Conservation (phyloP, 1,140 invertebrate genomes). For the Drosophila willistoni region DNA sequence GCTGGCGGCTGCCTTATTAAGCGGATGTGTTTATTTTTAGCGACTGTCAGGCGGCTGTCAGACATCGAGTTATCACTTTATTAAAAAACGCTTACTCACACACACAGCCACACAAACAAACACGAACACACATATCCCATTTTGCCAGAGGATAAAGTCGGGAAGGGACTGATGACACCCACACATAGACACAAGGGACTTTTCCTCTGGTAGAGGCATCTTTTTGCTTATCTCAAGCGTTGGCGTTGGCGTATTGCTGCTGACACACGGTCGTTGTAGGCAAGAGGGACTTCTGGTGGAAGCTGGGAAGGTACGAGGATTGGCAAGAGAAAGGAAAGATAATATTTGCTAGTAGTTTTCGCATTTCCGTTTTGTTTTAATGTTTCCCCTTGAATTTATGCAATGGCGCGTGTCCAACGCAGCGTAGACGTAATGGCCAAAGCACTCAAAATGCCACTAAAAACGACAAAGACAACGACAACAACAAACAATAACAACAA, state of each 20-base stretch:
- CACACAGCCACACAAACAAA: conserved; percentile 27
- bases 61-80: conserved; percentile 75
- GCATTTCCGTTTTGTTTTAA: conserved; percentile 80
- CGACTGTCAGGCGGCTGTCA: conserved; percentile 62
- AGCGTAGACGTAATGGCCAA: conserved; percentile 73
- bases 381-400: conserved; percentile 79
- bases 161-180: too few relatives aligned
- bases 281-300: too few relatives aligned
- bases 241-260: conserved; percentile 3
- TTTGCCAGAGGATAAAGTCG: too few relatives aligned
- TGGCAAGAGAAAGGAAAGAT: conserved; percentile 58
- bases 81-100: conserved; percentile 75
- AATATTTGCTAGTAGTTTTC: conserved; percentile 74
- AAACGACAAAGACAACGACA: conserved; percentile 55
- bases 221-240: conserved; percentile 5
- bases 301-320: conserved; percentile 2
- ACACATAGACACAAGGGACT: not conserved
- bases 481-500: conserved; percentile 72
- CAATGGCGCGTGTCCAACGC: conserved; percentile 78
- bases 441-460: conserved; percentile 75
- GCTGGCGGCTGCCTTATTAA: conserved; percentile 54
- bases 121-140: conserved; percentile 7
- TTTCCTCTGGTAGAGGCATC: not conserved
- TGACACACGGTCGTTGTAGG: not conserved
- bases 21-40: conserved; percentile 69